phyloP scores from a whole-genome alignment of 2,797 vertebrate genomes.

The Orientallactaga sibirica region DNA sequence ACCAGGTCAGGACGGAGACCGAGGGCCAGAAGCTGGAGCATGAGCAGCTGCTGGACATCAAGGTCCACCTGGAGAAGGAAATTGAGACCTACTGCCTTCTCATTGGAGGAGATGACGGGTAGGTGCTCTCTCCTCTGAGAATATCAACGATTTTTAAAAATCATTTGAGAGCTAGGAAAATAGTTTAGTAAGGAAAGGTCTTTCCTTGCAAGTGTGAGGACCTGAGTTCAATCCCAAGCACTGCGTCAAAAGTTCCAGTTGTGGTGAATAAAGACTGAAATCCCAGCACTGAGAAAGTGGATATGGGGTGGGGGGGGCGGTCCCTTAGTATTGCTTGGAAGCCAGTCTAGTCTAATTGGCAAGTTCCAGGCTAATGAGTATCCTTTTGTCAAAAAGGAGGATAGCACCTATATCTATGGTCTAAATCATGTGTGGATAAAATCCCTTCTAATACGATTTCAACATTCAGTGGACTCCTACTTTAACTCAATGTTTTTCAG shows the following conservation, averaged over 20 bases:
- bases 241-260: too few species aligned
- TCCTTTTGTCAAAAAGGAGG: too few species aligned
- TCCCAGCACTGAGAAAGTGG: too few species aligned
- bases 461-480: not conserved
- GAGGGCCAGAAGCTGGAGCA: slow-evolving; percentile 84
- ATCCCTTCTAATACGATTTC: not conserved
- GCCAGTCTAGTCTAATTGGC: too few species aligned
- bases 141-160: not conserved
- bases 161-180: too few species aligned
- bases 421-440: not conserved
- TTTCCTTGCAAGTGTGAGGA: too few species aligned
- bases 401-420: not conserved
- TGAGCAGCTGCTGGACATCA: slow-evolving; percentile 81
- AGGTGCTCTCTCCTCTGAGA: slow-evolving; percentile 5
- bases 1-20: slow-evolving; percentile 81
- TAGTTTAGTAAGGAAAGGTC: too few species aligned
- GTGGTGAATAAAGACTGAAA: too few species aligned
- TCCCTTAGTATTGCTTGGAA: too few species aligned
- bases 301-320: too few species aligned
- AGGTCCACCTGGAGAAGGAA: slow-evolving; percentile 81
- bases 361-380: too few species aligned
- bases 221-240: too few species aligned
- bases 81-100: slow-evolving; percentile 84
- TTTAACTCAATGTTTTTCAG: not conserved
- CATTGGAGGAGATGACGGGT: slow-evolving; percentile 81